Evolutionary conservation across 2,113 vertebrate species (phyloP), one percentile per base, ranked within the genome.

Genomic region (Lasiurus cinereus): DNA sequence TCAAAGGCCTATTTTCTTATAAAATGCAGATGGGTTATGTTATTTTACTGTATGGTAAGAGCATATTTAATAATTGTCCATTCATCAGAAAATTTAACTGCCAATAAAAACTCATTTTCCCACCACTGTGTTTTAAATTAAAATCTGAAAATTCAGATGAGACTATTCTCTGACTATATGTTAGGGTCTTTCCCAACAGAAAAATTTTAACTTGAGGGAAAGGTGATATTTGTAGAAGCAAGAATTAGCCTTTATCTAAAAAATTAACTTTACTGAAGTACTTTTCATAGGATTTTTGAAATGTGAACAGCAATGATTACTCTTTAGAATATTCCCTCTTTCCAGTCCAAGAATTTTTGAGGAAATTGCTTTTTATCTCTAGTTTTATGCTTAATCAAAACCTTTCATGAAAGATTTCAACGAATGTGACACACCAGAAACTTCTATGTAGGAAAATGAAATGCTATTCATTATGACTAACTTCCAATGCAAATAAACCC

Each of bases 341-440:
- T 74, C 29, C 54, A 95, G 39, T 93, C 76, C 31, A 94, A 83
- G 64, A 76, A 0, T 52, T 79, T 83, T 86, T 29, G 31, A 96
- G 80, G 77, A 95, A 94, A 92, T 85, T 90, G 77, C 67, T 94
- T 94, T 93, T 80, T 95, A 73, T 93, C 72, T 87, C 36, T 73
- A 52, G n/a, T 92, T 96, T 95, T 91, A 93, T 92, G 74, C 24
- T 94, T 95, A 95, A 96, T 95, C 94, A 92, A 94, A 97, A 91
- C 39, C 48, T 91, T 91, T 92, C 92, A 88, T 94, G 79, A 95
- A 97, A 94, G 39, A 90, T 88, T 94, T 95, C 88, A 74, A 90
- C 19, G 79, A 95, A 80, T 0, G 84, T 88, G 48, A 96, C 83
- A 96, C 64, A 79, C 79, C 22, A 95, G 86, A 82, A 97, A 91